Conservation (phyloP, 2,113 vertebrate genomes). For the Tylochromis polylepis region DNA sequence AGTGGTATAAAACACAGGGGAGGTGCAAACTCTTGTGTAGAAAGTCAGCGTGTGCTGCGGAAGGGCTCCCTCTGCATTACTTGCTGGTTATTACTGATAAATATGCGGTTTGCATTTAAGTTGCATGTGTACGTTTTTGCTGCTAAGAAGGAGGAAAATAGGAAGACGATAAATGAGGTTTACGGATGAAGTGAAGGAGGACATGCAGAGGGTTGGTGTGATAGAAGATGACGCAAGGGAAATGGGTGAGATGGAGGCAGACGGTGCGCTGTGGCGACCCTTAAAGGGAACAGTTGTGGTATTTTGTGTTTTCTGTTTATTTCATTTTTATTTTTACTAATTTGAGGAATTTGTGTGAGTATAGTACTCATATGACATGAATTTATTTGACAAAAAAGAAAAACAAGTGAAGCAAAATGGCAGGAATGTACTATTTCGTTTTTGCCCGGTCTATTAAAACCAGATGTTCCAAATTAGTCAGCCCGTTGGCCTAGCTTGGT, state of each 20-base stretch:
- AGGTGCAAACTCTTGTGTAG: background rate
- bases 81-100: background rate
- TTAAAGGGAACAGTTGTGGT: background rate
- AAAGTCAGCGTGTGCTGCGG: background rate
- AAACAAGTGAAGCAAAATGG: background rate
- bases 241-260: background rate
- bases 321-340: background rate
- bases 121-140: too few relatives aligned
- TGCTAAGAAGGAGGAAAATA: too few relatives aligned
- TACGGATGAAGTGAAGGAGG: background rate
- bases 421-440: background rate
- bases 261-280: background rate
- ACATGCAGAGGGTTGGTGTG: background rate
- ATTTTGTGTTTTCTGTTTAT: background rate
- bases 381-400: background rate
- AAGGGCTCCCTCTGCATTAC: background rate
- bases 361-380: background rate
- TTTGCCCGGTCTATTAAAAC: slow-evolving; percentile 11
- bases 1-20: background rate
- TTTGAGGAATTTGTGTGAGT: background rate
- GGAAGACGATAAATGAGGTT: background rate
- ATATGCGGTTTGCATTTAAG: too few relatives aligned
- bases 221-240: background rate
- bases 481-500: background rate
- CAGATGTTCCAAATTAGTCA: slow-evolving; percentile 26